Conservation (phyloP, 2,888 invertebrate genomes). For the Drosophila melanosoma region DNA sequence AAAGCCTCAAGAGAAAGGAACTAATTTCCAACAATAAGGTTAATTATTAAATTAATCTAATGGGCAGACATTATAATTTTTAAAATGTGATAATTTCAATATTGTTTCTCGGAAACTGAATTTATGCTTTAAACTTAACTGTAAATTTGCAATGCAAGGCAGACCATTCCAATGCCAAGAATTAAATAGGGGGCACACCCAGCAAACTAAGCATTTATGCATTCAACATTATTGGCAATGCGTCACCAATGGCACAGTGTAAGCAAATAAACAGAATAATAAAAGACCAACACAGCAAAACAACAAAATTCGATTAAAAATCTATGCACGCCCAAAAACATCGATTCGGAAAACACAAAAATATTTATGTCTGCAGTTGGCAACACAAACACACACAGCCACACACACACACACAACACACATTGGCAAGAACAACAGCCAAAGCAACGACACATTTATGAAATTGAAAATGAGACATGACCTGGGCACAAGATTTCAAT, state of each 20-base stretch:
- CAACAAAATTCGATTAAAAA: slow-evolving; percentile 76
- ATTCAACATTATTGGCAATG: slow-evolving; percentile 33
- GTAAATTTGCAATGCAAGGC: slow-evolving; percentile 14
- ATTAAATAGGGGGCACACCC: slow-evolving; percentile 24
- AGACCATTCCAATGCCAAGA: slow-evolving; percentile 26
- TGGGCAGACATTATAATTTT: neutral
- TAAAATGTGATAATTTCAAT: neutral
- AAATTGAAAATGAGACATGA: slow-evolving; percentile 46
- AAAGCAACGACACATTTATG: slow-evolving; percentile 18
- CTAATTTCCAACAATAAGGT: neutral
- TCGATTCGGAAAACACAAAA: slow-evolving; percentile 48
- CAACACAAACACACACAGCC: slow-evolving; percentile 7
- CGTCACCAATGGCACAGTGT: slow-evolving; percentile 33
- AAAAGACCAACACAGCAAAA: slow-evolving; percentile 19
- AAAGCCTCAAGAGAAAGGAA: slow-evolving; percentile 6
- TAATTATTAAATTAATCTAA: neutral
- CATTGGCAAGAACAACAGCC: slow-evolving; percentile 24
- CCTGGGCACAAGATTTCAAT: slow-evolving; percentile 40
- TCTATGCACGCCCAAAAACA: slow-evolving; percentile 69
- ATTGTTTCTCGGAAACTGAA: neutral
- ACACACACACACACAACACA: slow-evolving; percentile 3
- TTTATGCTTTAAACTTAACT: slow-evolving; percentile 4
- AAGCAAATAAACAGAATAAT: slow-evolving; percentile 8
- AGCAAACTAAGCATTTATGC: slow-evolving; percentile 3
- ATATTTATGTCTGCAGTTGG: slow-evolving; percentile 43